Base-by-base conservation (phyloP, 1,140 invertebrate genomes). In the Coptotermes formosanus region DNA sequence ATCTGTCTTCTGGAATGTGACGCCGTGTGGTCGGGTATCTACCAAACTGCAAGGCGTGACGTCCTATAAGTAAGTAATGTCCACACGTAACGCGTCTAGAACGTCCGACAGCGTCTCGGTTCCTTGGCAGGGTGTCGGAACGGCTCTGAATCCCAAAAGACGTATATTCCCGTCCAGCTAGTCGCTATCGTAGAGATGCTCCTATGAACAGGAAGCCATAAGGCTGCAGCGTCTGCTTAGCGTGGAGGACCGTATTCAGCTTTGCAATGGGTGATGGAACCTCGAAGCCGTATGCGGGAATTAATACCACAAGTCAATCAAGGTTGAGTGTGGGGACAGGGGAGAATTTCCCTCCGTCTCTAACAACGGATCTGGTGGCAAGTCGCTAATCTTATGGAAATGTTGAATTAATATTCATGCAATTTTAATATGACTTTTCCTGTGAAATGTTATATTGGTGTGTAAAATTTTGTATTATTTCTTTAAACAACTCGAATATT, bases 401-500 rank as follows among this genome's bases (percentile, higher is more conserved):
- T 75, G 30, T 75, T 75, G n/a, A 75, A 75, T 75, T 75, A 75
- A 75, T 75, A 75, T 83, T 23, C 82, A 52, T 43, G 16, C 82
- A 83, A 25, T 43, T 43, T 43, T 43, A 43, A 43, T 83, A 19
- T 43, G n/a, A 83, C n/a, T 83, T 43, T 9, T 21, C 3, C 25
- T n/a, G 14, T 30, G 64, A 30, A 75, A 75, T 75, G 30, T 25
- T 1, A 30, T 16, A 25, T 55, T 55, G 19, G 4, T 4, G 16
- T 75, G 9, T 75, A 30, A 75, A 30, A 75, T 75, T n/a, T 3
- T 25, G 30, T 75, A 9, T 75, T 75, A 3, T n/a, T 4, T n/a
- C 19, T 1, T 30, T 25, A 75, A 75, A 75, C 25, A 25, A 30
- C 25, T 75, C n/a, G 19, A 75, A 30, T 30, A 75, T 30, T 75